Base-by-base conservation (phyloP, 2,797 vertebrate genomes). In the Nannoperca obscura region DNA sequence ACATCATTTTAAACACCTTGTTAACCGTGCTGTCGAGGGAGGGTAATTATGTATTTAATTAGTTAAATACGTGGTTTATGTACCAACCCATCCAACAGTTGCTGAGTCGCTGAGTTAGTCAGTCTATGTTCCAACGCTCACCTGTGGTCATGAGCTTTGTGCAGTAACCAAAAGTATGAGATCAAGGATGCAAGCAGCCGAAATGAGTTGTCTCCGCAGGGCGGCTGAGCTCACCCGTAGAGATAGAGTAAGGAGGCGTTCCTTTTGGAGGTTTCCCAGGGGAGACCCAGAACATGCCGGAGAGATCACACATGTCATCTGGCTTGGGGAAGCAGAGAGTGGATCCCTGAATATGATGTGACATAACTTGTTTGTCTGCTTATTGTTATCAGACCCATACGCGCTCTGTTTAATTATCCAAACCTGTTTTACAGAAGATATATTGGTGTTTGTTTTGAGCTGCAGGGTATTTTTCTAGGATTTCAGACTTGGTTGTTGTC, bases 341-440 rank as follows among this genome's bases (percentile, higher is more conserved):
- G 32, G 32, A 32, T 32, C 32, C 32, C 46, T 66, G 9, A 54
- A 66, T 38, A 12, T 15, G 4, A 32, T 5, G 6, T 32, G 36
- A 38, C 44, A n/a, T 19, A 27, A 65, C 20, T 27, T 24, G 57
- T 77, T n/a, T 62, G 10, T n/a, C 20, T 66, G 10, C 38, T 67
- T 38, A 36, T 20, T 53, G 14, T 62, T 27, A 22, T 30, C 67
- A 12, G 32, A 27, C 8, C 27, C 12, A 5, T 76, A n/a, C 27
- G 5, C 15, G 38, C 2, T 78, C 12, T 58, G 22, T 64, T 64
- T 22, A 67, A 22, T 42, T 71, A 44, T 50, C 14, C 30, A 44
- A 71, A 74, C 65, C 55, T 0, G 46, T 70, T 42, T 57, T 27
- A 62, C 59, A 44, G 34, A 65, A 8, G 20, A 3, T 2, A 7